phyloP scores from a whole-genome alignment of 2,113 vertebrate genomes.

The Hydropotes inermis region DNA sequence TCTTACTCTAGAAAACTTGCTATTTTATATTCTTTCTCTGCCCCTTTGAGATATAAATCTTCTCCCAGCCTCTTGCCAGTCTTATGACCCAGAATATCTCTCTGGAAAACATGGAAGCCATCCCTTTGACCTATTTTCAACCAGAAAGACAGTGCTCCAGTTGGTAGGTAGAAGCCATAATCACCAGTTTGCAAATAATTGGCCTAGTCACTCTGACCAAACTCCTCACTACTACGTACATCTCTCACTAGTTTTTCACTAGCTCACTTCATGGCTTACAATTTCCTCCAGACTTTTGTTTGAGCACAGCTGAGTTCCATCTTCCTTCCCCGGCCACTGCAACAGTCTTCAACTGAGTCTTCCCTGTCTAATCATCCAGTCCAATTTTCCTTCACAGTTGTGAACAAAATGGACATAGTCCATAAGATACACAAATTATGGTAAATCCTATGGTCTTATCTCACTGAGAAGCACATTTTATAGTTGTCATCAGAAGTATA shows the following conservation, averaged over 20 bases:
- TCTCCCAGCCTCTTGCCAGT: neutral
- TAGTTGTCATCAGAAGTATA: neutral
- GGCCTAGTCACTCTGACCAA: neutral
- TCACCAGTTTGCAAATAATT: neutral
- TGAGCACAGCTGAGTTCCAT: neutral
- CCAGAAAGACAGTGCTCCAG: neutral
- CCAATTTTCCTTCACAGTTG: neutral
- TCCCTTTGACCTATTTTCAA: neutral
- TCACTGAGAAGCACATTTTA: neutral
- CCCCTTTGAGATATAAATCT: neutral
- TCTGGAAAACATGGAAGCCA: neutral
- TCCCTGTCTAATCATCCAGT: neutral
- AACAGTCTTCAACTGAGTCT: neutral
- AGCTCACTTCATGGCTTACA: neutral
- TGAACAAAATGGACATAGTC: neutral
- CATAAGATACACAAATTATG: neutral
- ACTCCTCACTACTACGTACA: fast-evolving
- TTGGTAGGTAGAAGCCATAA: neutral
- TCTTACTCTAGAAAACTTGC: neutral
- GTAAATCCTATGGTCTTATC: neutral
- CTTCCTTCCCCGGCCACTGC: neutral
- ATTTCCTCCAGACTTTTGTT: neutral
- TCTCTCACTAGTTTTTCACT: neutral
- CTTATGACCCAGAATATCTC: neutral
- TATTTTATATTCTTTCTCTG: neutral